A percentile compares a stretch with the other conserved stretches of the same genome.
These are phyloP conservation scores for Antrozous pallidus DNA, from an alignment of 2,797 vertebrate genomes.

Conservation along the genomic window DNA sequence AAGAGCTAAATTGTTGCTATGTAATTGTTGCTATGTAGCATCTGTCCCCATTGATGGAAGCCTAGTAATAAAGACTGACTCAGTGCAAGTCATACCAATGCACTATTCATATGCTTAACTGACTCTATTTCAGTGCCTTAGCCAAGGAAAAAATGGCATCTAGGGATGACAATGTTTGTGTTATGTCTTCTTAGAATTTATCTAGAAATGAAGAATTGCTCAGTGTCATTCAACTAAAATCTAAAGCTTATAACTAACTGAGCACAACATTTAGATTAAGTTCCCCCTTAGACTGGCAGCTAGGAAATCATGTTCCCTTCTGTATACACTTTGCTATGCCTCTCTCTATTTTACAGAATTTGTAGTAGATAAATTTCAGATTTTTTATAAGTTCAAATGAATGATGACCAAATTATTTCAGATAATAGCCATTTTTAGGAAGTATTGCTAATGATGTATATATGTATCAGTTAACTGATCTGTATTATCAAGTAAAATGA, in stretches of 20 bases:
- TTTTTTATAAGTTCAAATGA: conserved; percentile 21
- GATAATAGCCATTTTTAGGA: background rate
- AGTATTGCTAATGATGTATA: background rate
- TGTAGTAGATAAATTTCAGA: background rate
- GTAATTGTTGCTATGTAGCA: background rate
- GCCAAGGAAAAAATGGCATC: conserved; percentile 26
- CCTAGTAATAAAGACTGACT: background rate
- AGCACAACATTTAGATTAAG: background rate
- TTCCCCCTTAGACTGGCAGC: background rate
- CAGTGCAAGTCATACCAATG: background rate
- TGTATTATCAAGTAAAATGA: conserved; percentile 50
- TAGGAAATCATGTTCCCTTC: background rate
- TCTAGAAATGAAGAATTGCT: background rate
- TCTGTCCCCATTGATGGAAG: background rate
- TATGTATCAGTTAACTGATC: conserved; percentile 27
- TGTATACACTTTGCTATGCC: background rate
- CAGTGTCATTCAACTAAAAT: conserved; percentile 6
- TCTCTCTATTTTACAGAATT: conserved; percentile 26
- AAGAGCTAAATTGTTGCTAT: background rate
- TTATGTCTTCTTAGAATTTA: conserved; percentile 17
- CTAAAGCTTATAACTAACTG: conserved; percentile 6
- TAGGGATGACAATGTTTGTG: background rate
- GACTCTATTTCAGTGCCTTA: background rate
- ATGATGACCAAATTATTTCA: conserved; percentile 31
- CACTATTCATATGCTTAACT: background rate